Conservation (phyloP, 2,797 vertebrate species). For the Neoniphon sammara region DNA sequence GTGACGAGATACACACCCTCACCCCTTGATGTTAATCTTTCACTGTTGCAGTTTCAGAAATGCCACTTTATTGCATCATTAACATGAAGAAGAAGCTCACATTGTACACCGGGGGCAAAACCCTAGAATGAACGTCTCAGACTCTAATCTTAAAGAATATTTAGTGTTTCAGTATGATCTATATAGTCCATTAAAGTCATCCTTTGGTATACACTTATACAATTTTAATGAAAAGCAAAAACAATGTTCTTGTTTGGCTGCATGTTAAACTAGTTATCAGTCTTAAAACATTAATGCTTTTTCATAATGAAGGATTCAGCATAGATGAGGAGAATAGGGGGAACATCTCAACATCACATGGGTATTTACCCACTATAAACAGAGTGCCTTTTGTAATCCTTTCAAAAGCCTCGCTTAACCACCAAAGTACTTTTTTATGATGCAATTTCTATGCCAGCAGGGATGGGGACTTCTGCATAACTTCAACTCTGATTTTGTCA, state of each 20-base stretch:
- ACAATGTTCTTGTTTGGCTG: conserved; percentile 62
- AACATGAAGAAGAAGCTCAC: conserved; percentile 1
- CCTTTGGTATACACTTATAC: conserved; percentile 45
- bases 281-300: conserved; percentile 71
- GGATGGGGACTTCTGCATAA: conserved; percentile 26
- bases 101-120: conserved; percentile 1
- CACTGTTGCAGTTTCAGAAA: conserved; percentile 14
- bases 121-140: background rate
- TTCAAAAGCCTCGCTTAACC: conserved; percentile 56
- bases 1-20: background rate
- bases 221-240: conserved; percentile 56
- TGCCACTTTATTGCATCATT: conserved; percentile 27
- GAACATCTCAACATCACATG: conserved; percentile 56
- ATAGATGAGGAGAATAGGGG: conserved; percentile 31
- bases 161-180: conserved; percentile 55
- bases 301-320: conserved; percentile 61
- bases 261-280: conserved; percentile 65
- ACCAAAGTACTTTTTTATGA: conserved; percentile 48
- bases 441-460: conserved; percentile 8
- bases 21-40: background rate
- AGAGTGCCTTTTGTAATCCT: conserved; percentile 52
- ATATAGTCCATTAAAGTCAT: conserved; percentile 54
- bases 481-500: conserved; percentile 26
- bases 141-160: conserved; percentile 41
- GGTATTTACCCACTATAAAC: conserved; percentile 56